These are phyloP conservation scores for Stegodyphus dumicola DNA, from an alignment of 1,140 invertebrate species.

Conservation along the genomic window DNA sequence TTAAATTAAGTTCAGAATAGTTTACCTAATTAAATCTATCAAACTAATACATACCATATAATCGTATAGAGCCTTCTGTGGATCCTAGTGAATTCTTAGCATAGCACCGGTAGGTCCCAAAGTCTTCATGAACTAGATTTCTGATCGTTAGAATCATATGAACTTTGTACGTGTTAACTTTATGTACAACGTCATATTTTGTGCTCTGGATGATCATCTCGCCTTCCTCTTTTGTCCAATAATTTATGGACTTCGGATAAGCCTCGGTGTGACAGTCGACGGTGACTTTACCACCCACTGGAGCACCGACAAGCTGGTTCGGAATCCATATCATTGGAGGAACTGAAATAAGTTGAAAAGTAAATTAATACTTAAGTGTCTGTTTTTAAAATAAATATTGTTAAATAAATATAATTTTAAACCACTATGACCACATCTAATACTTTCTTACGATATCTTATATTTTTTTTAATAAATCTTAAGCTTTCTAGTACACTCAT, in stretches of 20 bases:
- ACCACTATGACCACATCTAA: no score
- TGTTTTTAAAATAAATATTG: no score
- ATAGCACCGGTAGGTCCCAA: conserved; percentile 88
- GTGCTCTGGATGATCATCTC: conserved; percentile 53
- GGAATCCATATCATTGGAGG: conserved; percentile 71
- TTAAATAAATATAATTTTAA: no score
- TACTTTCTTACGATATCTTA: no score
- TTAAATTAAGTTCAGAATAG: background rate
- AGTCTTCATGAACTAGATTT: conserved; percentile 72
- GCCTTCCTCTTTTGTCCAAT: conserved; percentile 64
- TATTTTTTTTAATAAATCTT: no score
- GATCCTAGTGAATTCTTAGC: conserved; percentile 93
- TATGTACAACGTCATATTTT: conserved; percentile 52
- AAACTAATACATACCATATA: conserved; percentile 82
- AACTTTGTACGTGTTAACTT: conserved; percentile 61
- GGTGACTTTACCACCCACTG: conserved; percentile 67
- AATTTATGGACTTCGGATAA: conserved; percentile 63
- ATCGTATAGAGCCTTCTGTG: conserved; percentile 88
- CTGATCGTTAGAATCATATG: conserved; percentile 63
- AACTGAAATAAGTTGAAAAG: conserved; percentile 64
- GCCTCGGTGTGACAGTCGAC: conserved; percentile 69
- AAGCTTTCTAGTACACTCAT: no score
- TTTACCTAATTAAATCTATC: no score
- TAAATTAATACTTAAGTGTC: background rate
- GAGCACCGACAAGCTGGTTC: conserved; percentile 69